These are phyloP conservation scores for Xestoiulus laeticollis DNA, from an alignment of 2,888 invertebrate species.

Conservation along the genomic window DNA sequence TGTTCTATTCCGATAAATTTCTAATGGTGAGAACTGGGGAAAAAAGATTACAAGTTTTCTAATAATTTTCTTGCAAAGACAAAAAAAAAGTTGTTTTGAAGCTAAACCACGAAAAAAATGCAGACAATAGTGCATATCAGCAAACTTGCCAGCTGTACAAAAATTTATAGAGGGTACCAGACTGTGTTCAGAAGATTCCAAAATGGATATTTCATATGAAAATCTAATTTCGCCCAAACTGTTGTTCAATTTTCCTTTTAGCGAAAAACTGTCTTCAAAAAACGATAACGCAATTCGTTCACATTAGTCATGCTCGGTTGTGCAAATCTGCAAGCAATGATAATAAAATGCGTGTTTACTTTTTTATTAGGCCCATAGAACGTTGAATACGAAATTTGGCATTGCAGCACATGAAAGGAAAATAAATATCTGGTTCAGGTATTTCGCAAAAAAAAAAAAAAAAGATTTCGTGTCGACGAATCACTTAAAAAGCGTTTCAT, in stretches of 20 bases:
- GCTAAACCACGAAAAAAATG: neutral
- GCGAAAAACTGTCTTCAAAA: conserved; percentile 8
- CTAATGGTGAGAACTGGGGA: neutral
- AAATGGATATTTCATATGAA: neutral
- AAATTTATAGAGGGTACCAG: conserved; percentile 9
- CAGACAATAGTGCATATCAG: neutral
- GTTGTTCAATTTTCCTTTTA: conserved; percentile 9
- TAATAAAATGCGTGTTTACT: neutral
- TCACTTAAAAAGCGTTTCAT: neutral
- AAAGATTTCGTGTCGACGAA: neutral
- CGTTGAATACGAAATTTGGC: neutral
- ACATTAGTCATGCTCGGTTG: conserved; percentile 9
- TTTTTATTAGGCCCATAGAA: neutral
- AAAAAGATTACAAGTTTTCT: neutral
- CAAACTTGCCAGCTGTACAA: neutral
- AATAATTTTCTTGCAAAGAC: neutral
- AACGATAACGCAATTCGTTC: conserved; percentile 9
- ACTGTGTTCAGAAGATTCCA: neutral
- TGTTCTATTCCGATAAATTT: neutral
- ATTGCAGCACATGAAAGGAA: neutral
- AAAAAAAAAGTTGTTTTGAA: neutral
- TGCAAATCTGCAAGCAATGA: neutral
- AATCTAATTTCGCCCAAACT: neutral
- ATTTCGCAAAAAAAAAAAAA: neutral
- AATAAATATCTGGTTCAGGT: neutral